Base-by-base conservation (phyloP, 1,140 invertebrate genomes). In the Anastrepha ludens region DNA sequence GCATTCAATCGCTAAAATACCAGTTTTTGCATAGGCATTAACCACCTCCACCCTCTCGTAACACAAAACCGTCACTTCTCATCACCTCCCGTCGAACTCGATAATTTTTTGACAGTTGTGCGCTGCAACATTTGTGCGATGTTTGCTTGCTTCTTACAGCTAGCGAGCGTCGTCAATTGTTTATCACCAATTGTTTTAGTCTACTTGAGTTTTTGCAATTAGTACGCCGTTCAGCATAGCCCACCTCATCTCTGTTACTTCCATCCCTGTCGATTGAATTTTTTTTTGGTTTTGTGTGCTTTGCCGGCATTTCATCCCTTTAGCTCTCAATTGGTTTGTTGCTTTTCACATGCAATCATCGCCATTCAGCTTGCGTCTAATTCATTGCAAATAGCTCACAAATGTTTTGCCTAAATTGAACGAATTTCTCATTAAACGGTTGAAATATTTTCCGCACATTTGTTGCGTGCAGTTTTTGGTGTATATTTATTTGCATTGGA, bases 401-500 rank as follows among this genome's bases (percentile, higher is more conserved):
- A 50, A 81, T 81, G 74, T 81, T 9, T 17, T 81, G 74, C 29
- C n/a, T 9, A 55, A 81, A 81, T 81, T 81, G n/a, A 29, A 29
- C 20, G 47, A 55, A 81, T 81, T 81, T 81, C 74, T 58, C 74
- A 55, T 81, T 47, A 81, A 81, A 81, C 74, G 50, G 74, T 81
- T 47, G 74, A 81, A 81, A 81, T 81, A 81, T 81, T 81, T 81
- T 81, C 74, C 47, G 74, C 74, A 81, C 50, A 81, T 81, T 81
- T 81, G 74, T 55, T 81, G 74, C 74, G 47, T 81, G 74, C 50
- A 81, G 74, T 29, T 81, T 74, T 81, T 81, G 50, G 50, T 11
- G 50, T 11, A 55, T 11, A 55, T 8, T 55, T 11, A 55, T 8
- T 55, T 55, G 50, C 50, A 55, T 8, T 55, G 50, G 29, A 55